These are phyloP conservation scores for Gobio gobio DNA, from an alignment of 2,113 vertebrate species.

Conservation along the genomic window DNA sequence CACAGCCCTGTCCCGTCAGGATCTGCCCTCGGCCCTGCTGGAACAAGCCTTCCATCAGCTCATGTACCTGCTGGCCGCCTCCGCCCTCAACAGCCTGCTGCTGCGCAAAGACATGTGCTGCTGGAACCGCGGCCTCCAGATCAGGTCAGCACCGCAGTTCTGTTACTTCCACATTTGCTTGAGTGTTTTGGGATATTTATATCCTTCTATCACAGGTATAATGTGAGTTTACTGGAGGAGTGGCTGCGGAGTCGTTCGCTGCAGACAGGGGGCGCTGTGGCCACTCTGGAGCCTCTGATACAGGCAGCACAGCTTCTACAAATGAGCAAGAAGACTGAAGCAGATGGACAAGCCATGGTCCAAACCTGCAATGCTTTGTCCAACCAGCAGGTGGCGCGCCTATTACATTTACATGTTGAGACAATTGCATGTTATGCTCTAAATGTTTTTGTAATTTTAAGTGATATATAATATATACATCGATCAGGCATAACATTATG, in stretches of 20 bases:
- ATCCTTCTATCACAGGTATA: constrained; percentile 68
- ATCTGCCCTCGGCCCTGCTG: constrained; percentile 62
- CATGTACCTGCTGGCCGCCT: constrained; percentile 69
- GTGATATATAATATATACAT: no score
- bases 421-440: no score
- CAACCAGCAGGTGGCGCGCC: constrained; percentile 74
- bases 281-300: constrained; percentile 78
- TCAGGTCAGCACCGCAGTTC: constrained; percentile 72
- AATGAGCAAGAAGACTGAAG: constrained; percentile 76
- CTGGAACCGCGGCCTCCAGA: constrained; percentile 80
- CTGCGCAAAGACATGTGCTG: constrained; percentile 80
- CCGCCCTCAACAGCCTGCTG: constrained; percentile 79
- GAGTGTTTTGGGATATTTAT: background rate
- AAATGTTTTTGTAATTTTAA: no score
- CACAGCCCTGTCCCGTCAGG: constrained; percentile 60
- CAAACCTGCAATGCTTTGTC: constrained; percentile 78
- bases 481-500: no score
- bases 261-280: constrained; percentile 70
- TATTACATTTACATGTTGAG: background rate
- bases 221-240: constrained; percentile 80
- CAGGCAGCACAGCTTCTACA: constrained; percentile 83
- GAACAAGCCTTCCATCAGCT: constrained; percentile 79
- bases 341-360: constrained; percentile 73
- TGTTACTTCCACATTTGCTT: background rate
- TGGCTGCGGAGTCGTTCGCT: constrained; percentile 77